Evolutionary conservation across 2,888 invertebrate genomes (phyloP).

Genomic region (Athalia cordata): DNA sequence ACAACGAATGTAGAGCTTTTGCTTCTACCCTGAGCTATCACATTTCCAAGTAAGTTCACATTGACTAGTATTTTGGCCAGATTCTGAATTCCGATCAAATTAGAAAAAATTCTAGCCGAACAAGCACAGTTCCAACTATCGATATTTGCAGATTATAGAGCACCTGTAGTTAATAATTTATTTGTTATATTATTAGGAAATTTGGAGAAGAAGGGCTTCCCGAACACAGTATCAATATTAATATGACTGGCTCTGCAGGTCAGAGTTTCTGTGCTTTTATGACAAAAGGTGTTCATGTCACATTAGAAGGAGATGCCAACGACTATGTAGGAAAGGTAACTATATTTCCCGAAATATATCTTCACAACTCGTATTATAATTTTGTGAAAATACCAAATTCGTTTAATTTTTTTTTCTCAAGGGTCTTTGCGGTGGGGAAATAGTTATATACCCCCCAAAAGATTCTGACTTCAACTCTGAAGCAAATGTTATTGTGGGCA

Average conservation of each 20-base stretch:
- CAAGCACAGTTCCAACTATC: too few relatives aligned
- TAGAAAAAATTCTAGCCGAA: too few relatives aligned
- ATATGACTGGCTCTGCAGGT: constrained; percentile 94
- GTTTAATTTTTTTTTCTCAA: constrained; percentile 54
- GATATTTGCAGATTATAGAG: background rate
- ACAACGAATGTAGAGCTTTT: constrained; percentile 95
- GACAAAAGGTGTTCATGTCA: constrained; percentile 91
- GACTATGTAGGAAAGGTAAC: constrained; percentile 95
- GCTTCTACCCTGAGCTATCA: constrained; percentile 95
- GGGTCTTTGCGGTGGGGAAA: constrained; percentile 95
- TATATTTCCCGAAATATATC: background rate
- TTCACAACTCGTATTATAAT: too few relatives aligned
- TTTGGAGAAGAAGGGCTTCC: constrained; percentile 92
- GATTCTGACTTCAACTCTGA: constrained; percentile 91
- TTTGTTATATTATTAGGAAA: constrained; percentile 77
- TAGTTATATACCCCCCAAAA: constrained; percentile 94
- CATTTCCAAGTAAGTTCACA: constrained; percentile 87
- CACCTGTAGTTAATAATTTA: background rate
- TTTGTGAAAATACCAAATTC: too few relatives aligned
- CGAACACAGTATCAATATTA: constrained; percentile 86
- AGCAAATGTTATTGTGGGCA: constrained; percentile 97
- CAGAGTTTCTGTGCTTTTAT: constrained; percentile 99
- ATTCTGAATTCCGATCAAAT: too few relatives aligned
- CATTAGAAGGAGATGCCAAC: constrained; percentile 97
- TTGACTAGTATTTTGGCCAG: too few relatives aligned